Evolutionary conservation across 2,113 vertebrate species (phyloP), one percentile per base, ranked within the genome.

Genomic region (Epinephelus lanceolatus): DNA sequence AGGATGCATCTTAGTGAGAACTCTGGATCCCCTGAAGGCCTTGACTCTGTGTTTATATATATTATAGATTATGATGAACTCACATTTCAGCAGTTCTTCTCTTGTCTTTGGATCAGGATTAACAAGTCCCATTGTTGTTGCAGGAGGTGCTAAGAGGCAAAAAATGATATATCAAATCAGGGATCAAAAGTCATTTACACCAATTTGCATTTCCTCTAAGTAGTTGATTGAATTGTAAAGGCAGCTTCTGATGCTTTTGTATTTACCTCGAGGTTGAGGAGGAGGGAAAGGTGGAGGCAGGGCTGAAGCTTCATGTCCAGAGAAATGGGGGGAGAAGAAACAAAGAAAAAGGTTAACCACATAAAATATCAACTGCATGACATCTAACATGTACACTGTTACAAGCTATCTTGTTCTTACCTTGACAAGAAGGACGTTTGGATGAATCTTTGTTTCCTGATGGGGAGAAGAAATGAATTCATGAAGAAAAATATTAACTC

Each of bases 1-100:
- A 88, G n/a, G 14, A 60, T 13, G 25, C 0, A 15, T 74, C 80
- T 77, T 11, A 60, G 15, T 45, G 1, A 76, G 67, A 1, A 60
- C 37, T 40, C 25, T 51, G 37, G 10, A 62, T 6, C 0, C 8
- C 5, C 7, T 1, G 1, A 66, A 13, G 12, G 5, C 2, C 73
- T 68, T 27, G 13, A 55, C 10, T 30, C 25, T 13, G 19, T 15
- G 7, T 14, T 1, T 14, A 17, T 19, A 72, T 59, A 69, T 72
- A 18, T 18, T 40, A 9, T 68, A 10, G n/a, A 76, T 10, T 23
- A 42, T 40, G 42, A 27, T 4, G 4, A 1, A 92, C 94, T 95
- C 77, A 96, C 95, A 95, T 93, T 96, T 96, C 14, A 95, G 62
- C 88, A 96, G 56, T 71, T 95, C 95, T 1, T 86, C 93, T 88